These are phyloP conservation scores for Nomada ferruginata DNA, from an alignment of 2,888 invertebrate species.

Conservation along the genomic window DNA sequence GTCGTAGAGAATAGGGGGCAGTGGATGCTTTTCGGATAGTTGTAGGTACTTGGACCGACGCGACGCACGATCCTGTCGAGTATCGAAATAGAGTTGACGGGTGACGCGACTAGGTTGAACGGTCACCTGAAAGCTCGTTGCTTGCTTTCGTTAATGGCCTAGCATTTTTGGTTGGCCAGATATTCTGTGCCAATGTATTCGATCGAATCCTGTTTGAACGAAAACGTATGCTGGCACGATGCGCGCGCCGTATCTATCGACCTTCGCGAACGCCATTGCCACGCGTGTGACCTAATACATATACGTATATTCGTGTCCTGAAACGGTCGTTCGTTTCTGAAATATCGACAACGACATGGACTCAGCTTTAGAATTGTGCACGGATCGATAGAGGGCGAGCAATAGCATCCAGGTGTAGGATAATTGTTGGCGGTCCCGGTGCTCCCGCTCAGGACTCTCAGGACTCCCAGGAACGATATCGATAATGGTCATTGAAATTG, in stretches of 20 bases:
- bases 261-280: conserved; percentile 48
- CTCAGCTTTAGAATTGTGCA: neutral
- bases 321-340: conserved; percentile 10
- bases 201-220: neutral
- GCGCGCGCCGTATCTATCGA: conserved; percentile 60
- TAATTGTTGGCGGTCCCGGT: neutral
- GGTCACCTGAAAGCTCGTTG: too few relatives aligned
- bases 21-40: too few relatives aligned
- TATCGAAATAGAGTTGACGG: too few relatives aligned
- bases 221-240: conserved; percentile 20
- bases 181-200: neutral
- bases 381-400: neutral
- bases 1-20: too few relatives aligned
- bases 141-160: too few relatives aligned
- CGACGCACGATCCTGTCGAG: too few relatives aligned
- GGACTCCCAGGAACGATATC: neutral
- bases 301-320: conserved; percentile 20
- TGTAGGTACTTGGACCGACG: too few relatives aligned
- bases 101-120: too few relatives aligned
- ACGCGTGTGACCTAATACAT: conserved; percentile 50
- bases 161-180: neutral
- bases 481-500: neutral
- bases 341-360: conserved; percentile 10
- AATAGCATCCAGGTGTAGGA: neutral
- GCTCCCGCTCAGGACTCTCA: neutral